Base-by-base conservation (phyloP, 2,797 vertebrate species). In the Gallinago stenura region DNA sequence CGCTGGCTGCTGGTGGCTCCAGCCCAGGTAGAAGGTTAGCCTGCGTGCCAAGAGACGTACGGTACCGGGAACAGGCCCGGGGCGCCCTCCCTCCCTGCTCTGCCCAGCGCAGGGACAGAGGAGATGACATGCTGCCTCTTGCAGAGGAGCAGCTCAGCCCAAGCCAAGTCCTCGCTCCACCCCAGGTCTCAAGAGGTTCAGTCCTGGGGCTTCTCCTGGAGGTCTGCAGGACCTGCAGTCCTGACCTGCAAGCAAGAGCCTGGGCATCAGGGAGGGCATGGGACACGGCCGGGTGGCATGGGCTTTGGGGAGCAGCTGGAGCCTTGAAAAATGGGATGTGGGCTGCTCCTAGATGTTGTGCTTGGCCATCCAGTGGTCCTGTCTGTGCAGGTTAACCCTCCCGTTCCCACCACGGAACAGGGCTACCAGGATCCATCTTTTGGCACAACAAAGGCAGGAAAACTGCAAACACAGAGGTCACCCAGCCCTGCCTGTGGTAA, bases 341-440 rank as follows among this genome's bases (percentile, higher is more conserved):
- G 89, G 43, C 22, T 81, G 77, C 28, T 81, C 28, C 28, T 14
- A 5, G 20, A 13, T 15, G 6, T 72, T 16, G 1, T 4, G 4
- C 30, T 71, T 28, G 50, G 22, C 84, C 16, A 1, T 69, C 22
- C 58, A 5, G 1, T 6, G 1, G 24, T 17, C 39, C 72, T 15
- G 37, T 43, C 65, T 78, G 28, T 45, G 53, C 51, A 24, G 0
- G 2, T n/a, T n/a, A 37, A 41, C 21, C 13, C 33, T 73, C 43
- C 62, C 4, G 0, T 35, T 58, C 75, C 73, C 1, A 1, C 17
- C 1, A 1, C 33, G 21, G n/a, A 3, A 25, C 35, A 65, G 60
- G 56, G 69, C 56, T 70, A 53, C 76, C 6, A 2, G 37, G 58
- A 11, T 12, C 33, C 24, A 9, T 8, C 35, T 54, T 58, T 37